Conservation (phyloP, 2,888 invertebrate species). For the Leptothorax acervorum region DNA sequence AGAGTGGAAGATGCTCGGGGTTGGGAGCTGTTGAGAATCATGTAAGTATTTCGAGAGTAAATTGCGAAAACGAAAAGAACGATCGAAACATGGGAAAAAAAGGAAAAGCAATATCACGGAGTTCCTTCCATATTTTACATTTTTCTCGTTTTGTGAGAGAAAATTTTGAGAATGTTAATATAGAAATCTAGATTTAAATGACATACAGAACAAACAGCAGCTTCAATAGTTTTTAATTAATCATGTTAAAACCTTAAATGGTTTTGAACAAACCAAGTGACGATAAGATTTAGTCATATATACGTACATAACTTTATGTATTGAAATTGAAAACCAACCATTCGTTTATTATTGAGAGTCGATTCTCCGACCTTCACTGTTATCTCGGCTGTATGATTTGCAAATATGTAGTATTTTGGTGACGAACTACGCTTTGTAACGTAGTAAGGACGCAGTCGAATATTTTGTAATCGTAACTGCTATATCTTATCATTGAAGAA, state of each 20-base stretch:
- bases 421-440: background rate
- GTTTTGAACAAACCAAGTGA: background rate
- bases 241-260: background rate
- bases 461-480: background rate
- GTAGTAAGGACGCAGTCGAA: background rate
- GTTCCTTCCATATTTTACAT: background rate
- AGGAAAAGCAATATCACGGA: background rate
- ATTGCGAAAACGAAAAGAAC: background rate
- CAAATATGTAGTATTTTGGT: constrained; percentile 18
- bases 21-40: constrained; percentile 8
- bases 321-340: background rate
- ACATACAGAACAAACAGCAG: background rate
- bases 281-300: background rate
- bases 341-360: background rate
- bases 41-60: constrained; percentile 40
- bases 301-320: background rate
- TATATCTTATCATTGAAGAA: constrained; percentile 11
- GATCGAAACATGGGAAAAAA: background rate
- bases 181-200: background rate
- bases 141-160: background rate
- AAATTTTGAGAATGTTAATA: background rate
- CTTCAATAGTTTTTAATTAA: background rate
- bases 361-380: constrained; percentile 14
- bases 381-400: background rate
- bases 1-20: background rate